A percentile compares a stretch with the other conserved stretches of the same genome.
Evolutionary conservation across 1,140 invertebrate genomes (phyloP).

Genomic region (Drosophila paulistorum): DNA sequence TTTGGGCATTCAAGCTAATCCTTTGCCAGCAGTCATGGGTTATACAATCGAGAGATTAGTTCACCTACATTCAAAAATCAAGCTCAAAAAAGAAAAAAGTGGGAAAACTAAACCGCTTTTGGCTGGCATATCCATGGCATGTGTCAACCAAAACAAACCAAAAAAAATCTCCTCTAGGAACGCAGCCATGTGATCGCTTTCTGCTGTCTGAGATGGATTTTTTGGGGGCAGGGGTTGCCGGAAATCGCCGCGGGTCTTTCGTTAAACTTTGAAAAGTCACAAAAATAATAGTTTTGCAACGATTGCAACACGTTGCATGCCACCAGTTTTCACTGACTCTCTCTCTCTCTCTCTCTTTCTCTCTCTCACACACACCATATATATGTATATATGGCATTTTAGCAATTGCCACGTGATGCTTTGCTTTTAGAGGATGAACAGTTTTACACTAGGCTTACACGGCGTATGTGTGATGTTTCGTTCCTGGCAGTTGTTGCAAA

Average conservation of each 20-base stretch:
- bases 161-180: background rate
- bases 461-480: slow-evolving; percentile 6
- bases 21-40: background rate
- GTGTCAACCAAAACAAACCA: slow-evolving; percentile 6
- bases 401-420: slow-evolving; percentile 21
- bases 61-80: background rate
- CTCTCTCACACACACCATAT: background rate
- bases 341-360: too few relatives aligned
- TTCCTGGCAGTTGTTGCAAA: background rate
- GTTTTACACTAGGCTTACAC: slow-evolving; percentile 6
- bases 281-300: slow-evolving; percentile 24
- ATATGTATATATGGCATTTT: slow-evolving; percentile 6
- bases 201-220: too few relatives aligned
- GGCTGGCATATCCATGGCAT: slow-evolving; percentile 14
- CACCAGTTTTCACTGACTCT: background rate
- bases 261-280: slow-evolving; percentile 22
- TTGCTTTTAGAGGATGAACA: slow-evolving; percentile 11
- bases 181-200: slow-evolving; percentile 6
- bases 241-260: slow-evolving; percentile 17
- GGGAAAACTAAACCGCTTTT: slow-evolving; percentile 8
- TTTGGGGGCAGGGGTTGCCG: background rate
- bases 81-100: background rate
- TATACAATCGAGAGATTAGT: slow-evolving; percentile 16
- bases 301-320: slow-evolving; percentile 22
- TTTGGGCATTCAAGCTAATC: background rate